Percentiles rank a stretch among this genome's conserved stretches.
Conservation (phyloP, 2,113 vertebrate species). For the Pardalotus punctatus region DNA sequence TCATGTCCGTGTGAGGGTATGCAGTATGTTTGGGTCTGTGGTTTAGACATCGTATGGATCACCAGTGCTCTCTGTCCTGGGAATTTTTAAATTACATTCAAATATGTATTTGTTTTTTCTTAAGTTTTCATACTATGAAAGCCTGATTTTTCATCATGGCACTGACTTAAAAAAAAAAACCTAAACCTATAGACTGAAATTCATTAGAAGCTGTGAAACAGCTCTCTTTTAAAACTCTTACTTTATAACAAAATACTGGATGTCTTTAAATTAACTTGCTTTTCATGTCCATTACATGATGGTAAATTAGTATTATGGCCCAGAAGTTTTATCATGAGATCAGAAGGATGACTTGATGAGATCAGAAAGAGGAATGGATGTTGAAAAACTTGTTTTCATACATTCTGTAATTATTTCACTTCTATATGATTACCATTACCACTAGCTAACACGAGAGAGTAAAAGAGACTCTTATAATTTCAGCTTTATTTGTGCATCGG, state of each 20-base stretch:
- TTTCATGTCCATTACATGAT: not conserved
- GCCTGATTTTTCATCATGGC: not conserved
- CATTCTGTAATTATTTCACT: not conserved
- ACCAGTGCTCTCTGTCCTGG: not conserved
- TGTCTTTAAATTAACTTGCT: not conserved
- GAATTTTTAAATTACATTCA: not conserved
- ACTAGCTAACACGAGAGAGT: not conserved
- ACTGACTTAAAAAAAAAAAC: not conserved
- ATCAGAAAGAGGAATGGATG: not conserved
- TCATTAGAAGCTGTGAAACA: not conserved
- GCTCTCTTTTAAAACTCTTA: not conserved
- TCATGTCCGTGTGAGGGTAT: not conserved
- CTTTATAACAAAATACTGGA: not conserved
- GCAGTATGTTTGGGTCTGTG: not conserved
- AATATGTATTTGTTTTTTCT: not conserved
- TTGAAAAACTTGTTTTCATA: not conserved
- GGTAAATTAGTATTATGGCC: not conserved
- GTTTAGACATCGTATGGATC: not conserved
- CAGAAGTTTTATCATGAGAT: not conserved
- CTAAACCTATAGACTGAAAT: not conserved
- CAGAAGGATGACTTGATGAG: not conserved
- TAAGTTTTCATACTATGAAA: not conserved
- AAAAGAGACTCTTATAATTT: not conserved
- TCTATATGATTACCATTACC: not conserved
- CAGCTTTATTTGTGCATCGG: not conserved